Percentiles rank a stretch among this genome's conserved stretches.
phyloP scores from a whole-genome alignment of 2,113 vertebrate species.

The Cololabis saira region DNA sequence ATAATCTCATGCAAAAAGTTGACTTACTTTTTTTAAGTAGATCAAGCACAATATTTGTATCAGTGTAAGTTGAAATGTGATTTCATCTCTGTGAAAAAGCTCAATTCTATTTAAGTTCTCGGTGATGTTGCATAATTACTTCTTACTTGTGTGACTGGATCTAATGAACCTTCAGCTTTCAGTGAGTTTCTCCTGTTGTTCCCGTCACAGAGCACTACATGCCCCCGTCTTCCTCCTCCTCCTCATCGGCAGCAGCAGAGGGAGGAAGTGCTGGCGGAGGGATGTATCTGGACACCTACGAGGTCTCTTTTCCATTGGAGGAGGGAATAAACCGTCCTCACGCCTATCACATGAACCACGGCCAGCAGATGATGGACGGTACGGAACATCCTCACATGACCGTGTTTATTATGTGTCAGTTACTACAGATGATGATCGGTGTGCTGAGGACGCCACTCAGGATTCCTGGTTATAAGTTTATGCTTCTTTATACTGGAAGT shows the following conservation, averaged over 20 bases:
- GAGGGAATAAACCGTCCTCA: constrained; percentile 73
- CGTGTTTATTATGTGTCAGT: neutral
- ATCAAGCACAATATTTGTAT: too few relatives aligned
- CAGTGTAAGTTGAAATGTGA: too few relatives aligned
- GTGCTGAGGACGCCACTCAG: neutral
- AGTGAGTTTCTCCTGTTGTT: neutral
- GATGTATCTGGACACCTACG: constrained; percentile 82
- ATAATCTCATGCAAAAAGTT: too few relatives aligned
- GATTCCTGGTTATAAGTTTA: neutral
- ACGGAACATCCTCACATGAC: constrained; percentile 21
- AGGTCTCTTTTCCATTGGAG: constrained; percentile 84
- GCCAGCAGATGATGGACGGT: constrained; percentile 81
- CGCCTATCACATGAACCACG: constrained; percentile 72
- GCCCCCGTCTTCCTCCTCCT: constrained; percentile 36
- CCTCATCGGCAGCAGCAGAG: constrained; percentile 1
- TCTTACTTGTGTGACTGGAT: neutral
- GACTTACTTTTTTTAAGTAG: too few relatives aligned
- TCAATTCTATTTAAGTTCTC: too few relatives aligned
- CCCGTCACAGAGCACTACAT: constrained; percentile 48
- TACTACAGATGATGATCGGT: neutral
- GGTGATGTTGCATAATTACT: neutral
- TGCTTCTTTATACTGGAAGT: too few relatives aligned
- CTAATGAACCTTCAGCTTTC: neutral
- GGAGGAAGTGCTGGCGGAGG: constrained; percentile 32
- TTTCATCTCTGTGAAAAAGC: too few relatives aligned